A percentile compares a stretch with the other conserved stretches of the same genome.
phyloP scores from a whole-genome alignment of 1,140 invertebrate species.

The Orchesella cincta region DNA sequence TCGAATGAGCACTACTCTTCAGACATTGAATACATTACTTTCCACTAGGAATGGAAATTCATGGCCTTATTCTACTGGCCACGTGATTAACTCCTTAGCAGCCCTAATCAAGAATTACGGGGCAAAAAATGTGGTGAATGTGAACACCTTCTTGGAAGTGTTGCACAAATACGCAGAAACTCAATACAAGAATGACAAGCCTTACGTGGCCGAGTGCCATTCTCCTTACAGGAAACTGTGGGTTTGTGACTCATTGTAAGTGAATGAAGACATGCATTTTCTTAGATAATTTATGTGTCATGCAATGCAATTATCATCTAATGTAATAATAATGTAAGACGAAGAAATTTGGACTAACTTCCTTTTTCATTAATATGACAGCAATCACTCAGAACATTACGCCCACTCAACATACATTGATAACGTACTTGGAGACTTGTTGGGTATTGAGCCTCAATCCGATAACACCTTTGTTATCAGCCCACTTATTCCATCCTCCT shows the following conservation, averaged over 20 bases:
- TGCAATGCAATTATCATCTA: no score
- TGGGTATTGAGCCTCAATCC: conserved; percentile 41
- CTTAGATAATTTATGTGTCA: background rate
- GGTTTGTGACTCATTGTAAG: conserved; percentile 46
- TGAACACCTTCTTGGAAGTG: conserved; percentile 34
- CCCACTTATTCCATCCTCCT: conserved; percentile 34
- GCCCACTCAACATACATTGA: conserved; percentile 47
- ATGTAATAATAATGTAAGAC: no score
- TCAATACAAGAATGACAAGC: conserved; percentile 46
- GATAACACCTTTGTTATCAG: conserved; percentile 39
- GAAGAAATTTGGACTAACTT: no score
- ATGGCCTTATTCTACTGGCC: conserved; percentile 47
- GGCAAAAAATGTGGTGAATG: background rate
- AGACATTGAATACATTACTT: no score
- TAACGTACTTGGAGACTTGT: conserved; percentile 42
- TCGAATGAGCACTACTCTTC: no score
- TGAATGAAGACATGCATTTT: background rate
- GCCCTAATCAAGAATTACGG: conserved; percentile 36
- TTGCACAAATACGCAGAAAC: conserved; percentile 44
- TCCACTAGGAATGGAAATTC: conserved; percentile 47
- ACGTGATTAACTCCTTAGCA: conserved; percentile 40
- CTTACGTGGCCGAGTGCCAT: conserved; percentile 50
- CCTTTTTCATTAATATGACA: conserved; percentile 28
- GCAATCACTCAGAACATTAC: conserved; percentile 48
- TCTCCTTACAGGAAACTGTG: conserved; percentile 40